Percentiles rank a stretch among this genome's conserved stretches.
Evolutionary conservation across 2,888 invertebrate genomes (phyloP).

Genomic region (Nymphalis c-album): DNA sequence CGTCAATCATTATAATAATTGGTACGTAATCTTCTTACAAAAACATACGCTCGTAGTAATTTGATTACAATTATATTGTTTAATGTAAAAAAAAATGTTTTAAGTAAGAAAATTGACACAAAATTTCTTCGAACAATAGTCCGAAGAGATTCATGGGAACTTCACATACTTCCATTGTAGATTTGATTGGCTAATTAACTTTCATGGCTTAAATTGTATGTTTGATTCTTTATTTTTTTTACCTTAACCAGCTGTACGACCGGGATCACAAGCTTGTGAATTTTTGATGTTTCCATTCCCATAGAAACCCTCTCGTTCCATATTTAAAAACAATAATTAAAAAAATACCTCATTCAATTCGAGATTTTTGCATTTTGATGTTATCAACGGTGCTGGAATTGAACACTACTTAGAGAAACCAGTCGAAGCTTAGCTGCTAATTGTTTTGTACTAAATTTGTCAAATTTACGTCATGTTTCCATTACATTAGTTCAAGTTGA

Average conservation of each 20-base stretch:
- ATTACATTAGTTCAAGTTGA: too few relatives aligned
- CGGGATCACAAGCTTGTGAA: background rate
- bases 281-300: too few relatives aligned
- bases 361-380: too few relatives aligned
- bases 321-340: too few relatives aligned
- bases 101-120: conserved; percentile 11
- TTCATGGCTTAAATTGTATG: conserved; percentile 30
- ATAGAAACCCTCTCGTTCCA: too few relatives aligned
- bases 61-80: background rate
- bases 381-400: too few relatives aligned
- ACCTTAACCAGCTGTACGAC: background rate
- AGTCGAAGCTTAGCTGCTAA: too few relatives aligned
- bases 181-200: conserved; percentile 31
- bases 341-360: too few relatives aligned
- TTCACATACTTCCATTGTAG: conserved; percentile 39
- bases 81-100: conserved; percentile 13
- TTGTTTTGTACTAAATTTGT: too few relatives aligned
- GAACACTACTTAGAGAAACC: too few relatives aligned
- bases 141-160: conserved; percentile 32
- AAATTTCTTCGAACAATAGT: conserved; percentile 20
- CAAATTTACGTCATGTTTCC: too few relatives aligned
- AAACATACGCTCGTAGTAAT: background rate
- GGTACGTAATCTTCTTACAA: background rate
- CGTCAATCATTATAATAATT: too few relatives aligned
- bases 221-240: background rate